Base-by-base conservation (phyloP, 2,888 invertebrate species). In the Drosophila multiciliata region DNA sequence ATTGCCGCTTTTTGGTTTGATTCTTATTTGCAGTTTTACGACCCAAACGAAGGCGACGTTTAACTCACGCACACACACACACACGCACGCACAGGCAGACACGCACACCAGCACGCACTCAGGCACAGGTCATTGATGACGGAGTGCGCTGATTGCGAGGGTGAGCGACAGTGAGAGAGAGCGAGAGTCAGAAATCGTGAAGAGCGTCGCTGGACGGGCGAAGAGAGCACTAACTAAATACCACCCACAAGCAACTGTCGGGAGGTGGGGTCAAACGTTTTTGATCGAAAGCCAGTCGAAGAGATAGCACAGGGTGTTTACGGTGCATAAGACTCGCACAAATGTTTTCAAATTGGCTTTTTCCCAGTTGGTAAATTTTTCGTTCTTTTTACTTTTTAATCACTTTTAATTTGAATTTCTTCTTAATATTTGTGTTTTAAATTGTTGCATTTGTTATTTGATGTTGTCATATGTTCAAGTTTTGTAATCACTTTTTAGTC, bases 251-350 rank as follows among this genome's bases (percentile, higher is more conserved):
- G 81, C 66, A 63, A 53, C 12, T 57, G 66, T 59, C 58, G 69
- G 73, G 49, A 17, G 2, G 7, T 17, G 17, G 8, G 38, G 20
- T 20, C 15, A 20, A 67, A 38, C 49, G 66, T 45, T 33, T 75
- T 76, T 57, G 78, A 87, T 87, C 86, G 73, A 82, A 88, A 53
- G 70, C 35, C 61, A 73, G 73, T 66, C 67, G 61, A 88, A 76
- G 86, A 78, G 88, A 65, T 49, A 66, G 23, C 54, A 57, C 87
- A 88, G 91, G 91, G 87, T 90, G 87, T 62, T 70, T 67, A 66
- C 20, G 64, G 73, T 71, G 35, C 45, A 23, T 52, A 58, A 59
- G 66, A 68, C 69, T 65, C 54, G 69, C 72, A 67, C 64, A 66
- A 87, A 64, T 77, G 50, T 82, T 77, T 84, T 84, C 82, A 67